Evolutionary conservation across 2,888 invertebrate species (phyloP).

Genomic region (Craniophora ligustri): DNA sequence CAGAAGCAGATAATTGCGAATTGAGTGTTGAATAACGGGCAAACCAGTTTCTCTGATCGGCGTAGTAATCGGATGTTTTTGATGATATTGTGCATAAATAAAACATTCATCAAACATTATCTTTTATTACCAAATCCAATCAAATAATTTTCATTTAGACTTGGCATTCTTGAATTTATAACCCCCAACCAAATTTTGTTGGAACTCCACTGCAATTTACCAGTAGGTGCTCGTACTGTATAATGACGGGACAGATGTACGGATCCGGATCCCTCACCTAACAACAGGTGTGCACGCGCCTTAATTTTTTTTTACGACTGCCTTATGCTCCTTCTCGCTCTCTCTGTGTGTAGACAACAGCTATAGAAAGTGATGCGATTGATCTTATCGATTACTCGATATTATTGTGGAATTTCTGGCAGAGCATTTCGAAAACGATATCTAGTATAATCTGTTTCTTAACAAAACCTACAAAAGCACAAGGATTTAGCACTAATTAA

Average conservation of each 20-base stretch:
- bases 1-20: background rate
- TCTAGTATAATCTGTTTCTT: too few relatives aligned
- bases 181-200: constrained; percentile 19
- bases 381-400: constrained; percentile 29
- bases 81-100: background rate
- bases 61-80: background rate
- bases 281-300: constrained; percentile 79
- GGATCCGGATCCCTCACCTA: constrained; percentile 51
- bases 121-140: background rate
- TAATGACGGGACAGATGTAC: constrained; percentile 73
- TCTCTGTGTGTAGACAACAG: constrained; percentile 50
- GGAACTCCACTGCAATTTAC: constrained; percentile 48
- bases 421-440: too few relatives aligned
- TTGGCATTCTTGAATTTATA: background rate
- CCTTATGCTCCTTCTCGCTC: constrained; percentile 53
- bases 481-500: constrained; percentile 11
- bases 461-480: constrained; percentile 16
- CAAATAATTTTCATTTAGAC: background rate
- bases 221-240: constrained; percentile 56
- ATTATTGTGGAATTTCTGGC: background rate
- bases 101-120: background rate
- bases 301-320: constrained; percentile 48
- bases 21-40: background rate
- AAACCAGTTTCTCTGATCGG: background rate
- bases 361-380: constrained; percentile 33